These are phyloP conservation scores for Microcebus murinus DNA, from an alignment of 2,113 vertebrate species.

Conservation along the genomic window DNA sequence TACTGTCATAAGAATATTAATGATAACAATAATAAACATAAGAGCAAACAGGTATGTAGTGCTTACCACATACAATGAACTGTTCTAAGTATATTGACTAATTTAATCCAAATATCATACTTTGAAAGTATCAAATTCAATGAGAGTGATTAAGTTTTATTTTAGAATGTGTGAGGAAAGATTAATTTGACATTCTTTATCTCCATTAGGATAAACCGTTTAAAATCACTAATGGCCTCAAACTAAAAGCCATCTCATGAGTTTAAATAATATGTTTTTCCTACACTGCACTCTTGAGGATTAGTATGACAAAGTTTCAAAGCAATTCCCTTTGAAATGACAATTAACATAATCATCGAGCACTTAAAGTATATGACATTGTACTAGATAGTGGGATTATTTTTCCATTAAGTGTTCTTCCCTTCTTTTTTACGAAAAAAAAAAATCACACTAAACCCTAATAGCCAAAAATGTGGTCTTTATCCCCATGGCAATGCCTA, in stretches of 20 bases:
- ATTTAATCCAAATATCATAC: conserved; percentile 36
- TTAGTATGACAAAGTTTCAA: conserved; percentile 53
- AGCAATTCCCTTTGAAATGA: conserved; percentile 65
- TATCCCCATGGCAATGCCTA: not conserved
- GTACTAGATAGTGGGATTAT: not conserved
- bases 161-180: conserved; percentile 49
- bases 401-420: conserved; percentile 43
- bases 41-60: not conserved
- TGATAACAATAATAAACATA: not conserved
- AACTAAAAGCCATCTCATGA: conserved; percentile 66
- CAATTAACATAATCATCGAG: conserved; percentile 57
- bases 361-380: conserved; percentile 23
- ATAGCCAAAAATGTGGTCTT: not conserved
- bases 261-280: conserved; percentile 66
- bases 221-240: conserved; percentile 57
- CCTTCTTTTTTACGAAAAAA: not conserved
- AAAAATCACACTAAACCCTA: not conserved
- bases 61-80: not conserved
- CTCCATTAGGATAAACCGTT: conserved; percentile 55
- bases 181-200: conserved; percentile 63
- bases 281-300: conserved; percentile 32
- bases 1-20: conserved; percentile 20
- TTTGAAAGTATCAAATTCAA: conserved; percentile 10
- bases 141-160: conserved; percentile 56
- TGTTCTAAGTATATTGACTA: not conserved